A percentile compares a stretch with the other conserved stretches of the same genome.
phyloP scores from a whole-genome alignment of 92 coral and sea anemone genomes.

The Parazoanthus darwini region DNA sequence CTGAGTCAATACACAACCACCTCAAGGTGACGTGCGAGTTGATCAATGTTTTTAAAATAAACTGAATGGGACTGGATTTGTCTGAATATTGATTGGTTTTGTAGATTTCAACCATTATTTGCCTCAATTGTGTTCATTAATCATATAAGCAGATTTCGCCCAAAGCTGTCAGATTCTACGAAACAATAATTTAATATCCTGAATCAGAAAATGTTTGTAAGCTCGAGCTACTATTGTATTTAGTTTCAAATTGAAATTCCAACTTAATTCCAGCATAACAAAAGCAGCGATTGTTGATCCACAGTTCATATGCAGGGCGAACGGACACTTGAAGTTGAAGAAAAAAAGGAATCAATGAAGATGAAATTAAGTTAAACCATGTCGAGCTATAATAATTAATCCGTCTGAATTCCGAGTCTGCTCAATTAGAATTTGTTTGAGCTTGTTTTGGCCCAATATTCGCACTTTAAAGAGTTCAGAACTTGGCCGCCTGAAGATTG shows the following conservation, averaged over 20 bases:
- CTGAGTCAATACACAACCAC: background rate
- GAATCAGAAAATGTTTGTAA: background rate
- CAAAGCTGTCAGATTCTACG: background rate
- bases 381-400: background rate
- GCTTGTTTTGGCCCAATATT: background rate
- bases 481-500: background rate
- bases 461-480: background rate
- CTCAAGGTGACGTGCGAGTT: background rate
- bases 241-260: background rate
- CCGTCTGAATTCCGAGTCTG: background rate
- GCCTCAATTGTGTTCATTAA: background rate
- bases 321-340: background rate
- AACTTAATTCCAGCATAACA: background rate
- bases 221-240: background rate
- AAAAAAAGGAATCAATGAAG: background rate
- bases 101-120: background rate
- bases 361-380: background rate
- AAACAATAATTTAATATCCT: background rate
- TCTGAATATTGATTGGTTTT: background rate
- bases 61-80: background rate
- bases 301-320: background rate
- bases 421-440: background rate
- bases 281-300: background rate
- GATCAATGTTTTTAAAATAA: slow-evolving; percentile 7
- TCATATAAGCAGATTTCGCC: background rate